Base-by-base conservation (phyloP, 2,888 invertebrate species). In the Meiosimyza decipiens region DNA sequence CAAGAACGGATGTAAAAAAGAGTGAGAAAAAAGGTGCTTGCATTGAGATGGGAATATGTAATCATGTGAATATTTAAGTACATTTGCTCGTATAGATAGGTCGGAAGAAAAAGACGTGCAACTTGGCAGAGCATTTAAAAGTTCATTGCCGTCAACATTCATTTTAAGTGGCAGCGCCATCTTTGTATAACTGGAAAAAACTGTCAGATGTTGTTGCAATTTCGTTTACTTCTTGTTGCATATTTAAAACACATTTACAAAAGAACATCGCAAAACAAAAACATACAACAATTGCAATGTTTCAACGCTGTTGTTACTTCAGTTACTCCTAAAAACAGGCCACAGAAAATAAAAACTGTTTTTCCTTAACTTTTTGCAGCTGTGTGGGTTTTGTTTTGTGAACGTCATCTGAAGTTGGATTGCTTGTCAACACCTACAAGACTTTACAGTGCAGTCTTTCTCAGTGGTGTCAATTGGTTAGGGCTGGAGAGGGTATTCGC, bases 121-220 rank as follows among this genome's bases (percentile, higher is more conserved):
- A 40, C 40, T 40, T 40, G 40, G 40, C 40, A 40, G 9, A 40
- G 81, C 84, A 80, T 85, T 85, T 84, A 84, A 85, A 85, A 85
- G 85, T 85, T 85, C 86, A 85, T 85, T 85, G 86, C 85, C 86
- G 83, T 81, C 82, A 79, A 81, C 82, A 84, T 85, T 83, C 83
- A 85, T 85, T 85, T 84, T 84, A 83, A 82, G 85, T 83, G 84
- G 81, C 85, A 83, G 79, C 80, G 76, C 75, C 71, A 72, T 72
- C 65, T 65, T 18, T 66, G 60, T 60, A n/a, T 59, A n/a, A 40
- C 66, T 52, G 55, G 16, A 50, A 16, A 3, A 15, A 7, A 54
- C 11, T 40, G 33, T 4, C 33, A n/a, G 54, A 33, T 47, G 55
- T 33, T 67, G 54, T 40, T 67, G 55, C 18, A 52, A 52, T 7